Conservation (phyloP, 2,888 invertebrate genomes). For the Ernsta delagoae region DNA sequence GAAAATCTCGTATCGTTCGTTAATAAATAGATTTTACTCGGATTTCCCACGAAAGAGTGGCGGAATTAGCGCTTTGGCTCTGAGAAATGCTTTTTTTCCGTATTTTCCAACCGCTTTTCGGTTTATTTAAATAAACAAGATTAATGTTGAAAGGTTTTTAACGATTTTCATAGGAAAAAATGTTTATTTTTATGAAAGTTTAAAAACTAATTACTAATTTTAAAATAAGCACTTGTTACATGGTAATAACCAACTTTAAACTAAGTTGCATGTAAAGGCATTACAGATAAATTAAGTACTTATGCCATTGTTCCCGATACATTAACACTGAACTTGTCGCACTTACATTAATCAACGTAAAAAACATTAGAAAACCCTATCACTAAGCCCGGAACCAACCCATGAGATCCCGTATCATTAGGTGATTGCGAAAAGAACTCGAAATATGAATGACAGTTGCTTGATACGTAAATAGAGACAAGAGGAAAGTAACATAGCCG, state of each 20-base stretch:
- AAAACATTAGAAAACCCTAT: neutral
- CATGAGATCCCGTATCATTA: neutral
- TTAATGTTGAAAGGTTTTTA: neutral
- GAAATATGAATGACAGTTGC: conserved; percentile 19
- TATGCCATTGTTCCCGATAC: too few species aligned
- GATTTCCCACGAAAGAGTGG: conserved; percentile 3
- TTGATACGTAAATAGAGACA: conserved; percentile 1
- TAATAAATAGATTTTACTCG: conserved; percentile 30
- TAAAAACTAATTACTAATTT: too few species aligned
- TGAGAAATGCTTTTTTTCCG: neutral
- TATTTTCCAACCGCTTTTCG: neutral
- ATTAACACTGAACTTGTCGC: neutral
- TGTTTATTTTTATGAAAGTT: too few species aligned
- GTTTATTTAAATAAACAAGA: neutral
- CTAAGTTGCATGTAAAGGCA: too few species aligned
- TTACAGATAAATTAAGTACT: too few species aligned
- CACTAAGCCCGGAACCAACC: neutral
- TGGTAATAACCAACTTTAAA: too few species aligned
- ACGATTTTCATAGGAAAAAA: neutral
- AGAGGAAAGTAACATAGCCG: conserved; percentile 39
- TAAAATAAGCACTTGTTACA: too few species aligned
- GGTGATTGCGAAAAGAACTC: neutral
- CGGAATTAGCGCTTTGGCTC: neutral
- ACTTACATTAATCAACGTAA: neutral
- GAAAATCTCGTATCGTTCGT: conserved; percentile 24